Conservation (phyloP, 2,888 invertebrate genomes). For the Onthophagus sagittarius region DNA sequence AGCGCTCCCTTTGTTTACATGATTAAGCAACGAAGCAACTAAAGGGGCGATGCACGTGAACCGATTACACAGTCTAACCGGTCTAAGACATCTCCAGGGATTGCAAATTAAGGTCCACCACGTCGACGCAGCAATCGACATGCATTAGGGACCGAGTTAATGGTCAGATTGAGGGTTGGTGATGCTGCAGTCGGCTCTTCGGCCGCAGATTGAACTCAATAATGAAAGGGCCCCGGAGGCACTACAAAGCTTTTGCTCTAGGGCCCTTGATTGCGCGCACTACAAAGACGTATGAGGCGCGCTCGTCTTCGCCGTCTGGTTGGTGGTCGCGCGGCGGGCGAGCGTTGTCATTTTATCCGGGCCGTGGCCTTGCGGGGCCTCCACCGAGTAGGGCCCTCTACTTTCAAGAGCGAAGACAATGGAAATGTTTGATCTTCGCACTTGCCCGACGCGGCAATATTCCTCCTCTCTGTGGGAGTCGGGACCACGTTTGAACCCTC, state of each 20-base stretch:
- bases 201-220: constrained; percentile 8
- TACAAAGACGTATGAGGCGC: constrained; percentile 30
- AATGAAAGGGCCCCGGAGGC: constrained; percentile 25
- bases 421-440: constrained; percentile 13
- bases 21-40: neutral
- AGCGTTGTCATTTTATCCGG: constrained; percentile 5
- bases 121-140: constrained; percentile 1
- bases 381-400: neutral
- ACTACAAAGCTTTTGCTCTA: constrained; percentile 30
- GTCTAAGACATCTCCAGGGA: neutral
- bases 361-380: neutral
- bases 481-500: neutral
- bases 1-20: neutral
- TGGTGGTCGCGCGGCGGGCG: neutral
- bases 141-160: constrained; percentile 6
- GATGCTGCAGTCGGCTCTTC: neutral
- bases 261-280: constrained; percentile 33
- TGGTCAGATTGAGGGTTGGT: neutral
- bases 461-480: neutral
- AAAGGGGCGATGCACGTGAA: neutral
- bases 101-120: neutral
- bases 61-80: constrained; percentile 1
- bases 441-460: constrained; percentile 5
- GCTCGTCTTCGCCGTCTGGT: constrained; percentile 19
- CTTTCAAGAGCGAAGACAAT: constrained; percentile 3